A percentile compares a stretch with the other conserved stretches of the same genome.
Conservation (phyloP, 2,113 vertebrate species). For the Oenanthe oenanthe region DNA sequence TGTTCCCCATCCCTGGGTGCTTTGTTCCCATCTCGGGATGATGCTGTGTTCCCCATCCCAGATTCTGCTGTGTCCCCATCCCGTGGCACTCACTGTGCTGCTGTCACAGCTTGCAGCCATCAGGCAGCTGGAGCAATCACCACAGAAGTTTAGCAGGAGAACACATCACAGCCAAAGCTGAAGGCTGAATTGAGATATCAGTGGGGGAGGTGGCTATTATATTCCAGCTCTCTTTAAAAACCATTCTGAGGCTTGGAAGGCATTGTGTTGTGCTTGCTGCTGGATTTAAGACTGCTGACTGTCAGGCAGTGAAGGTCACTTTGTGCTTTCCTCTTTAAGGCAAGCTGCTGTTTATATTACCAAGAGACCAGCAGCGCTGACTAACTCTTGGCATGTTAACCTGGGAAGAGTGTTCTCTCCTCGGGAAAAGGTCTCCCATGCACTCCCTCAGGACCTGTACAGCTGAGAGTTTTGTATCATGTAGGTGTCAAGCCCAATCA, state of each 20-base stretch:
- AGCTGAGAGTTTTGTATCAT: not conserved
- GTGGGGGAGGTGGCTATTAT: not conserved
- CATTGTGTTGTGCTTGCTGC: not conserved
- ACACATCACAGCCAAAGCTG: rapidly evolving
- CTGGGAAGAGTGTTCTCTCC: not conserved
- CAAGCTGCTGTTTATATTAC: not conserved
- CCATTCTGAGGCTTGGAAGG: not conserved
- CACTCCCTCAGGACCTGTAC: not conserved
- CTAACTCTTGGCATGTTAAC: not conserved
- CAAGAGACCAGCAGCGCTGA: not conserved
- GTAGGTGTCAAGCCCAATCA: not conserved
- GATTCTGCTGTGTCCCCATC: rapidly evolving
- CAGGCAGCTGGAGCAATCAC: not conserved
- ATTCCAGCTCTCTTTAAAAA: not conserved
- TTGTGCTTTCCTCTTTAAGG: not conserved
- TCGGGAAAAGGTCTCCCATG: not conserved
- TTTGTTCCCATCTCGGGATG: no score
- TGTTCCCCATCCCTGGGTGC: no score
- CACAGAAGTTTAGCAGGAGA: not conserved
- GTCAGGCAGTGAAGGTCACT: not conserved
- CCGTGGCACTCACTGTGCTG: rapidly evolving
- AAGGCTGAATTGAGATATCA: not conserved
- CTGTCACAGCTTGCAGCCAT: not conserved
- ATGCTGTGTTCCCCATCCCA: not conserved
- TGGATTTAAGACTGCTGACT: not conserved